phyloP scores from a whole-genome alignment of 2,888 invertebrate genomes.

The Apamea epomidion region DNA sequence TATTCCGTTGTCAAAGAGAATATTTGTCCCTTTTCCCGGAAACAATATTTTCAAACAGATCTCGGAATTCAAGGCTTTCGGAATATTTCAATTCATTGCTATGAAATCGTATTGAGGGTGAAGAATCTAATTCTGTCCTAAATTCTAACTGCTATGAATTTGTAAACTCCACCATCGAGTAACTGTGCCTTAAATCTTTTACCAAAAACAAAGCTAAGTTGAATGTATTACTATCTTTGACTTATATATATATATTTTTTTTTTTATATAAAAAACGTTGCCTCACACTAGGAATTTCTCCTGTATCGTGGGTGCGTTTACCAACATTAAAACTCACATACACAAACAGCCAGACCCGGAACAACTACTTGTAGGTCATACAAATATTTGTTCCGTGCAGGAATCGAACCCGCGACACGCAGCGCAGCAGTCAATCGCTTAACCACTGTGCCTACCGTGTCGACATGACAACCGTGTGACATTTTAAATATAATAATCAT shows the following conservation, averaged over 20 bases:
- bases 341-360: no score
- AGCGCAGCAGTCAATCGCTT: no score
- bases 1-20: conserved; percentile 48
- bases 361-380: no score
- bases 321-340: no score
- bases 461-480: no score
- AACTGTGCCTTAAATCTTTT: not conserved
- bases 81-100: conserved; percentile 28
- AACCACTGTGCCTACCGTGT: no score
- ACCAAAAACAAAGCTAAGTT: not conserved
- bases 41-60: conserved; percentile 39
- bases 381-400: no score
- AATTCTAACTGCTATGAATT: not conserved
- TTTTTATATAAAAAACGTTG: no score
- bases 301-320: no score
- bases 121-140: not conserved
- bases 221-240: not conserved
- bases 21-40: conserved; percentile 31
- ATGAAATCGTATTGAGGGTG: conserved; percentile 19
- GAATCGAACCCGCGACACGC: no score
- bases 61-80: conserved; percentile 31
- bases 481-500: not conserved
- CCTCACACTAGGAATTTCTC: no score
- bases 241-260: no score
- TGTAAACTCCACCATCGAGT: not conserved